Evolutionary conservation across 2,888 invertebrate species (phyloP), one percentile per base, ranked within the genome.

Genomic region (Tigriopus californicus): DNA sequence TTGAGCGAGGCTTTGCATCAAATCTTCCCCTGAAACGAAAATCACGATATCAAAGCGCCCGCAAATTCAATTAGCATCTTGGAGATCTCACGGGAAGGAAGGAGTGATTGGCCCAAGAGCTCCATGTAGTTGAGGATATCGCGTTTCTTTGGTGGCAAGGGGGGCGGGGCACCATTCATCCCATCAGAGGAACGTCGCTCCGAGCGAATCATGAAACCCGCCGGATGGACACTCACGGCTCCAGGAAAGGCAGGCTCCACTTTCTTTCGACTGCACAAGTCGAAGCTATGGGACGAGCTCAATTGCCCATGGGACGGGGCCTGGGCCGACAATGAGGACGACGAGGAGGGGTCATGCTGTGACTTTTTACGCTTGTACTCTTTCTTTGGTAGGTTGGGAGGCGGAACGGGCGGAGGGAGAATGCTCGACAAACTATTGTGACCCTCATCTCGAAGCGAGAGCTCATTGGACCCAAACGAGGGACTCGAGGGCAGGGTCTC

Each of bases 111-210:
- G 22, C 87, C 86, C 68, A 88, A 85, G 80, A 90, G 88, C 75
- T 91, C 89, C 90, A 92, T 90, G 72, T 91, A 92, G 64, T 88
- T 89, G 83, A 89, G 86, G 68, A 91, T 90, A 77, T 91, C 86
- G 73, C 85, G 84, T 74, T 90, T 90, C 76, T 92, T 92, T 52
- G 85, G 81, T 48, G 92, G 92, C 64, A 92, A 74, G 56, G 92
- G 92, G 62, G 92, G 92, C 63, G 90, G 86, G 68, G 79, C 76
- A 65, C 74, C 73, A 41, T 68, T 65, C 65, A 81, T 81, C 49
- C 47, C 58, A 25, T 24, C 48, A 40, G 60, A 25, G 44, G 25
- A 33, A 46, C 22, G 13, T 18, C 18, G 13, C 18, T n/a, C 18
- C 44, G 18, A 44, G 3, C 44, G n/a, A 15, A n/a, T n/a, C 44